Base-by-base conservation (phyloP, 2,797 vertebrate species). In the Catharus ustulatus region DNA sequence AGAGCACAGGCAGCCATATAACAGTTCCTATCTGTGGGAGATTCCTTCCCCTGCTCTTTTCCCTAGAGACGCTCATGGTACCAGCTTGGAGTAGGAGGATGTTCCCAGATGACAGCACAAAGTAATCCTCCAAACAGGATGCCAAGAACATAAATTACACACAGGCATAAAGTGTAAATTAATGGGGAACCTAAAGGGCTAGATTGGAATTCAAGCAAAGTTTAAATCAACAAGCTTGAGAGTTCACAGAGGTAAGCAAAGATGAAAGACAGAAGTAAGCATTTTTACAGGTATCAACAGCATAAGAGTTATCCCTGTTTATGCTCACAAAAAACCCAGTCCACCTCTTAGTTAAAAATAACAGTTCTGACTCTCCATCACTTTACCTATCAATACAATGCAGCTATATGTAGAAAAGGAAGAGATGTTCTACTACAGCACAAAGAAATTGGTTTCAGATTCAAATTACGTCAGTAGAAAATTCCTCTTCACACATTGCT, bases 141-240 rank as follows among this genome's bases (percentile, higher is more conserved):
- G 66, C 61, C 66, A 68, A 90, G 48, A 61, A 38, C 3, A 5
- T 34, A 46, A 46, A 68, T 77, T 40, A 40, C 13, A 54, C 30
- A 52, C 67, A 92, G 84, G 46, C 40, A 68, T 87, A 87, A 66
- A 93, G 81, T 75, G 51, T 89, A 94, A 95, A 93, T 95, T 96
- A 96, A 90, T 72, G 34, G 67, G 57, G 85, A 95, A 93, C 95
- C 75, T 94, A 82, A 85, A 96, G 69, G 78, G 49, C 20, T 51
- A 94, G 75, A 55, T 0, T 91, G 76, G 71, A 86, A 89, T 78
- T 92, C 89, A 95, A 95, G 68, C 51, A 94, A 95, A 96, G 78
- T 89, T 96, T 93, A 97, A 97, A 96, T 95, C 93, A 94, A 62
- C 11, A 10, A 55, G 40, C 95, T 67, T 58, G 68, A 95, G 90